A percentile compares a stretch with the other conserved stretches of the same genome.
These are phyloP conservation scores for Neodiprion fabricii DNA, from an alignment of 1,140 invertebrate genomes.

Conservation along the genomic window DNA sequence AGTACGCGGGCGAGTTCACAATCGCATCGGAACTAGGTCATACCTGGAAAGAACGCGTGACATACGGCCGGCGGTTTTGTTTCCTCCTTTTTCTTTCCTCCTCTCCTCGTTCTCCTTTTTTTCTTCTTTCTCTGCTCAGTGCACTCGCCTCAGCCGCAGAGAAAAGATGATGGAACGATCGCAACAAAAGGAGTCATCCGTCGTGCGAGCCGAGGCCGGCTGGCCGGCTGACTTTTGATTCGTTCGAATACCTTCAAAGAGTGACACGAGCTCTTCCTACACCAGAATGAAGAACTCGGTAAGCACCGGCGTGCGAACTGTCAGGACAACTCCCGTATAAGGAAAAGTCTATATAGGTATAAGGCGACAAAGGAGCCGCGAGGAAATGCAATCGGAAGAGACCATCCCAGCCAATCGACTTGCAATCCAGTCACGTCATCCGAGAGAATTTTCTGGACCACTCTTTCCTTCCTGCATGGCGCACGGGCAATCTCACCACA, in stretches of 20 bases:
- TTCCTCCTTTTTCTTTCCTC: conserved; percentile 1
- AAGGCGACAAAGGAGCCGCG: background rate
- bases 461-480: conserved; percentile 5
- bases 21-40: conserved; percentile 31
- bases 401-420: conserved; percentile 1
- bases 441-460: background rate
- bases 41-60: background rate
- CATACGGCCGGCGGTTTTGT: background rate
- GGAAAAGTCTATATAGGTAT: background rate
- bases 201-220: background rate
- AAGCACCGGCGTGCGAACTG: background rate
- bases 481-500: background rate
- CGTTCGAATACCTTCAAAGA: conserved; percentile 1
- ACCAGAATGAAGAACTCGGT: background rate
- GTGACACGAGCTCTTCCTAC: background rate
- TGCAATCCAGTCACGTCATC: conserved; percentile 5
- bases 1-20: conserved; percentile 39
- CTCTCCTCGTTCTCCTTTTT: background rate
- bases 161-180: conserved; percentile 5
- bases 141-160: conserved; percentile 3
- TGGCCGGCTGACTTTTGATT: background rate
- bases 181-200: conserved; percentile 7
- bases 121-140: background rate
- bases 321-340: background rate
- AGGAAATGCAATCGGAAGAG: conserved; percentile 2